Evolutionary conservation across 2,888 invertebrate genomes (phyloP).

Genomic region (Euplexia lucipara): DNA sequence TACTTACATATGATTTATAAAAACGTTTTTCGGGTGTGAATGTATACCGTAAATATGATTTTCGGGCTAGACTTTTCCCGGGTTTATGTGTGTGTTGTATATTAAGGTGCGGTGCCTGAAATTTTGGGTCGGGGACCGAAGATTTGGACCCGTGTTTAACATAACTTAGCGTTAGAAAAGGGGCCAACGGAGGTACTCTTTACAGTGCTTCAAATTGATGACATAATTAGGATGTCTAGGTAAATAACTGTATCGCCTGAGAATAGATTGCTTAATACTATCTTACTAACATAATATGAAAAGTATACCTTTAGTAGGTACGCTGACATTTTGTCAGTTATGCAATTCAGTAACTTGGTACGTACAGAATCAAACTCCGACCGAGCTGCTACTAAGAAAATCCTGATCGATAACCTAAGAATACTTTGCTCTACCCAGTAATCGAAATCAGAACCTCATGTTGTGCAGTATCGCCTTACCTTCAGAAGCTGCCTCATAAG

Average conservation of each 20-base stretch:
- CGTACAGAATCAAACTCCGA: too few species aligned
- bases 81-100: constrained; percentile 50
- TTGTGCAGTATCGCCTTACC: too few species aligned
- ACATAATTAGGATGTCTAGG: constrained; percentile 34
- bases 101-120: constrained; percentile 7
- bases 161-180: constrained; percentile 35
- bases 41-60: constrained; percentile 59
- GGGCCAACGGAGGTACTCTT: constrained; percentile 5
- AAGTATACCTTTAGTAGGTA: too few species aligned
- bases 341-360: too few species aligned
- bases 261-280: constrained; percentile 17
- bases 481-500: too few species aligned
- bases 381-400: too few species aligned
- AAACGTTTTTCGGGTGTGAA: constrained; percentile 63
- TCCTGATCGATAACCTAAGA: too few species aligned
- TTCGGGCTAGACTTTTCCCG: constrained; percentile 51
- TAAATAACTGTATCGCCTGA: constrained; percentile 19
- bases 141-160: constrained; percentile 34
- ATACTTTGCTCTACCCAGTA: too few species aligned
- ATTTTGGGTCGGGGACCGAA: constrained; percentile 18
- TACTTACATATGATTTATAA: constrained; percentile 65
- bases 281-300: too few species aligned
- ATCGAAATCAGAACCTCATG: too few species aligned
- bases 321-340: too few species aligned
- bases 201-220: constrained; percentile 28